Base-by-base conservation (phyloP, 2,113 vertebrate genomes). In the Crocuta crocuta region DNA sequence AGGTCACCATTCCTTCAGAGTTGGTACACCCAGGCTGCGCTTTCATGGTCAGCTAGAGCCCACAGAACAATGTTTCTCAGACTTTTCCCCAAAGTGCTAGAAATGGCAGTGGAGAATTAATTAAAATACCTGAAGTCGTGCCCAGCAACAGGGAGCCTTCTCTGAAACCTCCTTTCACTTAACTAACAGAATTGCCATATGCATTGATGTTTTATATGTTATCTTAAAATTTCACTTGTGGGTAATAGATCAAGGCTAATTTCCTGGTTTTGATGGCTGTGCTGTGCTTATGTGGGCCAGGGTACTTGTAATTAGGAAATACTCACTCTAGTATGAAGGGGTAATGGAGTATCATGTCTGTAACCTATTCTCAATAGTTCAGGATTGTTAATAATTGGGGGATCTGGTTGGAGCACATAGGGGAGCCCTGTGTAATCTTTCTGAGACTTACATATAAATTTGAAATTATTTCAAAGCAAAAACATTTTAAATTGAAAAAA, bases 401-500 rank as follows among this genome's bases (percentile, higher is more conserved):
- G 45, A 35, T 35, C 7, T 71, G 31, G 0, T 10, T 79, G 65
- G 93, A 53, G n/a, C 16, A 19, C 16, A 74, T 31, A 86, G 17
- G 16, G 13, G 16, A 80, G 45, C 21, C 35, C 15, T 45, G 10
- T 79, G 68, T 26, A 26, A 19, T 71, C 45, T 45, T 89, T 92
- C 71, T 78, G 31, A 83, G 89, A 78, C 15, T 31, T 93, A 50
- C 39, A 82, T 76, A 24, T 43, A 68, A 50, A 73, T 97, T 79
- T 73, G 28, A 73, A 61, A 93, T 93, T 87, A 95, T 79, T 82
- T 81, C 35, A 73, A 87, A 71, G 26, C 39, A 63, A 96, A 79
- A 39, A 70, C 79, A 65, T 39, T 94, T 78, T 17, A 86, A 84
- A 35, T 74, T 73, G n/a, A 26, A 76, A 39, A 19, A 74, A 74